A percentile compares a stretch with the other conserved stretches of the same genome.
Conservation (phyloP, 2,797 vertebrate species). For the Sebastes hubbsi region DNA sequence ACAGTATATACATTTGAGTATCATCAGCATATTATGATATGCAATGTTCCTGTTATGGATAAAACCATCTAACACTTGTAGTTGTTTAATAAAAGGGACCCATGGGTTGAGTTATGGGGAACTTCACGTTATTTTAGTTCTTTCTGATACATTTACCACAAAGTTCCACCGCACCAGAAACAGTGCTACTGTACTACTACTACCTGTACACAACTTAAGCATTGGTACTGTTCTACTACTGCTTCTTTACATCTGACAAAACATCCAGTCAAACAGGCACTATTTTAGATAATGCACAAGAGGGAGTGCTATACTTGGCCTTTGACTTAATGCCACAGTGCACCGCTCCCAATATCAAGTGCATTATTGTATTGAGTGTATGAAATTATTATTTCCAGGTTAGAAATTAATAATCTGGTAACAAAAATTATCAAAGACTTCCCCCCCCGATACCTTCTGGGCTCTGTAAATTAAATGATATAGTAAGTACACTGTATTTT, state of each 20-base stretch:
- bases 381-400: background rate
- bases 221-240: too few relatives aligned
- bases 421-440: background rate
- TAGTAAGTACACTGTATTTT: background rate
- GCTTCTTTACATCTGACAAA: background rate
- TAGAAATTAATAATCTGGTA: accelerated
- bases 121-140: too few relatives aligned
- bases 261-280: background rate
- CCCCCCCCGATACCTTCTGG: background rate
- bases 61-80: too few relatives aligned
- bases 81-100: too few relatives aligned
- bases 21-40: background rate
- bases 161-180: too few relatives aligned
- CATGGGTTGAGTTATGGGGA: too few relatives aligned
- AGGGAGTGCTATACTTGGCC: background rate
- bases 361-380: background rate
- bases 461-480: background rate
- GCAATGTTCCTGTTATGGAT: background rate
- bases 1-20: background rate
- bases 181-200: too few relatives aligned
- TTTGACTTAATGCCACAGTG: background rate
- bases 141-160: too few relatives aligned
- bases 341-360: background rate
- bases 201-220: too few relatives aligned
- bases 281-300: background rate